Percentiles rank a stretch among this genome's conserved stretches.
Conservation (phyloP, 2,113 vertebrate species). For the rabbit (Oryctolagus cuniculus) region mOryCun1.1 NC_091442.1:32192501-32193000, state of each 20-base stretch:
- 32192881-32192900: conserved; percentile 16
- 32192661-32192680: not conserved
- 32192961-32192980: not conserved
- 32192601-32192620: conserved; percentile 14
- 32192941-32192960: not conserved
- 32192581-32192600: not conserved
- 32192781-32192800: not conserved
- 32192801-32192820: not conserved
- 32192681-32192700: not conserved
- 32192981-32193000: not conserved
- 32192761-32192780: not conserved
- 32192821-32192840: not conserved
- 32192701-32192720: not conserved
- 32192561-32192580: not conserved
- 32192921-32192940: not conserved
- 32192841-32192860: not conserved
- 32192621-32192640: not conserved
- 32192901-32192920: not conserved
- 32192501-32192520: not conserved
- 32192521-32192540: conserved; percentile 18
- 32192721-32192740: conserved; percentile 38
- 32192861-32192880: not conserved
- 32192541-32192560: not conserved
- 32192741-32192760: not conserved
- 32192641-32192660: conserved; percentile 49